These are phyloP conservation scores for Calosoma granatense DNA, from an alignment of 1,140 invertebrate genomes.

Conservation along the genomic window DNA sequence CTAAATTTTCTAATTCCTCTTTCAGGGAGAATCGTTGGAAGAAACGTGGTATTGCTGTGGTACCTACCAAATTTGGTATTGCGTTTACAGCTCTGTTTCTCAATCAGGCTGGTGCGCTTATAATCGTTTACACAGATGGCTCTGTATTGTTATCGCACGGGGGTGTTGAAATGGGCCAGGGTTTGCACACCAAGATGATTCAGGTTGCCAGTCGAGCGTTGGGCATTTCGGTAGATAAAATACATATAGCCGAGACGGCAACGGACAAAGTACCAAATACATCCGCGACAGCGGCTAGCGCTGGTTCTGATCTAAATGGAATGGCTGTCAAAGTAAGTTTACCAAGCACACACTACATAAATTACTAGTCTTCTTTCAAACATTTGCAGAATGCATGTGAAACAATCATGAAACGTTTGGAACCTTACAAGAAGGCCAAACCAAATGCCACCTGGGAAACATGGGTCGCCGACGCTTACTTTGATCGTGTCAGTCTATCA, in stretches of 20 bases:
- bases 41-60: conserved; percentile 76
- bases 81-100: conserved; percentile 69
- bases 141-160: conserved; percentile 86
- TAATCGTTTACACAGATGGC: conserved; percentile 86
- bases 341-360: background rate
- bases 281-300: conserved; percentile 83
- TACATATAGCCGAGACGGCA: conserved; percentile 80
- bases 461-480: conserved; percentile 74
- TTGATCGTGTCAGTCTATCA: conserved; percentile 69
- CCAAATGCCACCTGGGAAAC: conserved; percentile 78
- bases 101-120: conserved; percentile 82
- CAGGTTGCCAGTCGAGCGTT: conserved; percentile 71
- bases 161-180: conserved; percentile 94
- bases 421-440: conserved; percentile 64
- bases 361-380: background rate
- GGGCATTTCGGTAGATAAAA: conserved; percentile 60
- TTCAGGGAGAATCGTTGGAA: conserved; percentile 68
- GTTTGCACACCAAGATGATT: conserved; percentile 90
- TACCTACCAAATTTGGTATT: conserved; percentile 89
- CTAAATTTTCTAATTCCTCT: no score
- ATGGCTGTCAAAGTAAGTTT: conserved; percentile 75
- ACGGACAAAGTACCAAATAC: conserved; percentile 95
- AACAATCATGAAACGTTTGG: conserved; percentile 61
- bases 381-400: conserved; percentile 66
- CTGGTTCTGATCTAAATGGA: conserved; percentile 87